Evolutionary conservation across 2,888 invertebrate genomes (phyloP).

Genomic region (Cepaea hortensis): DNA sequence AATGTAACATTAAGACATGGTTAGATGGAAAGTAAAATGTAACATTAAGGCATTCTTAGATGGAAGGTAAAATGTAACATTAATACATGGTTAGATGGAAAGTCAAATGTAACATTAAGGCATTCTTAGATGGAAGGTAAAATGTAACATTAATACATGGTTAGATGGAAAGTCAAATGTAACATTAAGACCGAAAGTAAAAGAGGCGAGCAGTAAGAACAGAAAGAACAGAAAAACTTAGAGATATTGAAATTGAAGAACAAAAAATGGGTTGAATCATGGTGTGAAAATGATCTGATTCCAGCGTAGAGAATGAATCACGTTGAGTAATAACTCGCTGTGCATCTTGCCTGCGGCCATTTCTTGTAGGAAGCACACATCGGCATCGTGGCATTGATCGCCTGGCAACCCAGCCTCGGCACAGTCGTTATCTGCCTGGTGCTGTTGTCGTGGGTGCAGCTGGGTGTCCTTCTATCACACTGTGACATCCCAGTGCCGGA

Average conservation of each 20-base stretch:
- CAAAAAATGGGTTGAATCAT: not conserved
- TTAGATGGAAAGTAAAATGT: no score
- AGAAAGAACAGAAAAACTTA: not conserved
- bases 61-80: no score
- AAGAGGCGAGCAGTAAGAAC: not conserved
- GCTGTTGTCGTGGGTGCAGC: not conserved
- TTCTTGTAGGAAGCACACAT: not conserved
- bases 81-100: no score
- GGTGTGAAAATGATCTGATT: not conserved
- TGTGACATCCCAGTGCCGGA: no score
- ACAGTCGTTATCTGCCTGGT: not conserved
- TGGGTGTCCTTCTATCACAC: no score
- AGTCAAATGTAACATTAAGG: no score
- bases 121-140: no score
- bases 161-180: not conserved
- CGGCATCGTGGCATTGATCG: constrained; percentile 4
- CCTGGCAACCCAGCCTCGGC: not conserved
- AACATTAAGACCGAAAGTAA: not conserved
- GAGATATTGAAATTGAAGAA: not conserved
- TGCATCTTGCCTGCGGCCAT: not conserved
- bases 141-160: no score
- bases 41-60: no score
- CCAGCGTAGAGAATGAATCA: not conserved
- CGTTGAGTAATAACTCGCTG: not conserved
- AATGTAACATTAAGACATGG: no score